A percentile compares a stretch with the other conserved stretches of the same genome.
Conservation (phyloP, 2,888 invertebrate genomes). For the Ophion obscuratus region DNA sequence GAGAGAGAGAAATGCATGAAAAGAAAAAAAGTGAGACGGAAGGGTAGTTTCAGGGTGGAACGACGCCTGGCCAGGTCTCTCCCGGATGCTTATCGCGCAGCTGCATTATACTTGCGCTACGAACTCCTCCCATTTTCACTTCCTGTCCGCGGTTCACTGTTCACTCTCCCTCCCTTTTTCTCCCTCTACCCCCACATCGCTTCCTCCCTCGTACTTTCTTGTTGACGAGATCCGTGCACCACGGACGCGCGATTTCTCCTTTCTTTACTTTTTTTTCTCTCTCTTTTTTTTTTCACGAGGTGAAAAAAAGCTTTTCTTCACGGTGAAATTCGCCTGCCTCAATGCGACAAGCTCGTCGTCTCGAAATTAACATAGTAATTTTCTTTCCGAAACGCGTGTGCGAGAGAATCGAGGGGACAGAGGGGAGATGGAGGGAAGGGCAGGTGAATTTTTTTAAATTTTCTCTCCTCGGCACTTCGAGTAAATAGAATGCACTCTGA, state of each 20-base stretch:
- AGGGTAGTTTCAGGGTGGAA: constrained; percentile 62
- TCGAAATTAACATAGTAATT: background rate
- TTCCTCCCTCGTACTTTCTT: constrained; percentile 26
- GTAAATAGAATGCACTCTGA: too few relatives aligned
- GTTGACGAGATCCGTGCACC: constrained; percentile 44
- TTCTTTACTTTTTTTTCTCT: too few relatives aligned
- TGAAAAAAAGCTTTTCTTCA: constrained; percentile 2
- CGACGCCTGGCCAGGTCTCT: constrained; percentile 64
- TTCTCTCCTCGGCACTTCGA: too few relatives aligned
- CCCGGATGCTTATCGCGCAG: constrained; percentile 64
- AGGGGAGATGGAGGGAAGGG: background rate
- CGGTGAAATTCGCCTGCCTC: background rate
- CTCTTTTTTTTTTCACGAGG: constrained; percentile 6
- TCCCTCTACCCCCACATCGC: background rate
- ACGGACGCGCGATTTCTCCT: background rate
- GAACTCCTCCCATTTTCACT: constrained; percentile 54
- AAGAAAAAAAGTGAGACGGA: constrained; percentile 47
- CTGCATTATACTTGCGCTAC: constrained; percentile 66
- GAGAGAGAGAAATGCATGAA: constrained; percentile 50
- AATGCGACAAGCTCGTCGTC: background rate
- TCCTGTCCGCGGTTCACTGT: constrained; percentile 61
- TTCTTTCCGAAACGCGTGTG: background rate
- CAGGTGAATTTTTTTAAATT: background rate
- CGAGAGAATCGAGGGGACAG: background rate
- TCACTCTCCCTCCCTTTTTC: constrained; percentile 32